Evolutionary conservation across 1,140 invertebrate species (phyloP).

Genomic region (Ceratosolen solmsi): DNA sequence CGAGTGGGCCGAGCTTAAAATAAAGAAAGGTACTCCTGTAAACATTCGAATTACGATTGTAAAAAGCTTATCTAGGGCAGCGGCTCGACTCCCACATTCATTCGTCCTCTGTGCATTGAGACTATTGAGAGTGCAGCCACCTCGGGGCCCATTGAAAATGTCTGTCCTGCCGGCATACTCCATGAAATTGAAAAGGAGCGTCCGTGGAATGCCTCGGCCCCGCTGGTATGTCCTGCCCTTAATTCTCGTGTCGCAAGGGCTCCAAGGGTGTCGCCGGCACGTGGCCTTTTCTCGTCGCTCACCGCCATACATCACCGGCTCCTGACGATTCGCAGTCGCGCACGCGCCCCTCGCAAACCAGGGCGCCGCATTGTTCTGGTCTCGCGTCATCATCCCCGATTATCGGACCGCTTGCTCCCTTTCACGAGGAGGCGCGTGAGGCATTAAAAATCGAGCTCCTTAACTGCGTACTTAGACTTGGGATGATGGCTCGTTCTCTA

Average conservation of each 20-base stretch:
- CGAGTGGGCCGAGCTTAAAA: no score
- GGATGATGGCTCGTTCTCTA: no score
- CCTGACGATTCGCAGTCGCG: constrained; percentile 61
- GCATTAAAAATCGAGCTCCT: not conserved
- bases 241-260: constrained; percentile 53
- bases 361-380: constrained; percentile 64
- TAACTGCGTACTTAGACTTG: no score
- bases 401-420: constrained; percentile 51
- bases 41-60: no score
- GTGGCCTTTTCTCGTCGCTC: constrained; percentile 60
- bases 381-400: constrained; percentile 60
- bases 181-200: constrained; percentile 30
- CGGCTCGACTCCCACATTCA: no score
- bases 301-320: constrained; percentile 61
- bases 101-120: no score
- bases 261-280: constrained; percentile 47
- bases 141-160: not conserved
- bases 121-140: no score
- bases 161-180: no score
- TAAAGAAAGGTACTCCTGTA: no score
- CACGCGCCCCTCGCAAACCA: constrained; percentile 25
- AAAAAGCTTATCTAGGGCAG: no score
- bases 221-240: constrained; percentile 53
- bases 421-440: not conserved
- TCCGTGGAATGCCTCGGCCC: constrained; percentile 47